Conservation (phyloP, 2,888 invertebrate genomes). For the Lasiommata megera region DNA sequence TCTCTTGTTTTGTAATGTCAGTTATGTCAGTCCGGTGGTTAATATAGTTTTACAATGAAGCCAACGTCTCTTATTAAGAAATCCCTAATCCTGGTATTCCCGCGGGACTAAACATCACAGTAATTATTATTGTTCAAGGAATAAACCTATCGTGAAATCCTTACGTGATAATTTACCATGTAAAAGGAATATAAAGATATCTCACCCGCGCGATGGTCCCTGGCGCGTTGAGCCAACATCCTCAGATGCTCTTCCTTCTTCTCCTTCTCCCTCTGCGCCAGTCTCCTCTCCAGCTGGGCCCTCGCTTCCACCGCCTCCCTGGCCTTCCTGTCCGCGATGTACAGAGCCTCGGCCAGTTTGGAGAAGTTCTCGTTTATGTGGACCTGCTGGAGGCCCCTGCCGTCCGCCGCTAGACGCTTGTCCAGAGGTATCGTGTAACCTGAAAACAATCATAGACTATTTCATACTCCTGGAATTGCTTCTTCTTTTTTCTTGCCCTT, state of each 20-base stretch:
- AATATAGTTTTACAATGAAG: no score
- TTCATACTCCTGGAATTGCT: no score
- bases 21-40: no score
- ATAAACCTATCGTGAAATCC: no score
- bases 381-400: conserved; percentile 96
- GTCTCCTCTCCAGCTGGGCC: conserved; percentile 96
- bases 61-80: no score
- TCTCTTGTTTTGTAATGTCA: no score
- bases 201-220: conserved; percentile 96
- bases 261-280: conserved; percentile 99
- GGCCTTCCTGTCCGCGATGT: conserved; percentile 98
- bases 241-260: conserved; percentile 97
- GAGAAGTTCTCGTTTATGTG: conserved; percentile 99
- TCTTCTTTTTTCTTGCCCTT: no score
- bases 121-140: no score
- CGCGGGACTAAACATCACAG: no score
- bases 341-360: conserved; percentile 97
- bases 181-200: no score
- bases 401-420: conserved; percentile 98
- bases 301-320: conserved; percentile 98
- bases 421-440: conserved; percentile 98
- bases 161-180: no score
- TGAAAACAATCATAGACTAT: conserved; percentile 39
- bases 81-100: no score
- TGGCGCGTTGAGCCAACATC: conserved; percentile 95